Base-by-base conservation (phyloP, 2,113 vertebrate genomes). In the Nymphicus hollandicus region DNA sequence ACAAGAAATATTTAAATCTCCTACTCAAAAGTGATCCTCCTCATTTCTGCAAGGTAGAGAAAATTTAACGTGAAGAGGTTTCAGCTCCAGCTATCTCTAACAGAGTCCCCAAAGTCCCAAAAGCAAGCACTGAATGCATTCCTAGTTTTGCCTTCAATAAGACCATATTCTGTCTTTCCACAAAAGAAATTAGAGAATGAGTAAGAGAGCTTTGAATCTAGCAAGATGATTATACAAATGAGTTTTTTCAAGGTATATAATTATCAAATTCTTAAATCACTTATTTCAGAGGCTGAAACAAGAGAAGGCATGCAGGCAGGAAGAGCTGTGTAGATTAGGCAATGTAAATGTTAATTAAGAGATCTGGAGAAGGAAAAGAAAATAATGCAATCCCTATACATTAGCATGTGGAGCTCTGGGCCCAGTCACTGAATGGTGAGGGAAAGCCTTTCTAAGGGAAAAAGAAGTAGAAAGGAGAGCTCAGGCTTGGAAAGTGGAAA, bases 261-360 rank as follows among this genome's bases (percentile, higher is more conserved):
- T 88, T 95, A 93, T 16, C 27, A 74, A 88, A 84, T 83, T 86
- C 64, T 64, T 81, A 91, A 73, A 88, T 90, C 43, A 43, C 50
- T 83, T 70, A 69, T 84, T 94, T 95, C 72, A 83, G 86, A 84
- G 55, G 43, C 60, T 81, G 80, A 58, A 90, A 88, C 88, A 92
- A 92, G 91, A 94, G 27, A 86, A 84, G 69, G 55, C 88, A 93
- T 9, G 76, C 52, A 83, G 52, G 50, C 64, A 86, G 29, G 65
- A 47, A 86, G 50, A 92, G 14, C 23, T 33, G 10, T 6, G 17
- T 37, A 81, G 72, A 78, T 91, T 73, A 74, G 74, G 83, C 64
- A 93, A 74, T 25, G 49, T 74, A 86, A 78, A 63, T 35, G 50
- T 46, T 86, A 86, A 88, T 90, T 78, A 88, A 63, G 39, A 86